A percentile compares a stretch with the other conserved stretches of the same genome.
Conservation (phyloP, 2,888 invertebrate species). For the Polia nebulosa region DNA sequence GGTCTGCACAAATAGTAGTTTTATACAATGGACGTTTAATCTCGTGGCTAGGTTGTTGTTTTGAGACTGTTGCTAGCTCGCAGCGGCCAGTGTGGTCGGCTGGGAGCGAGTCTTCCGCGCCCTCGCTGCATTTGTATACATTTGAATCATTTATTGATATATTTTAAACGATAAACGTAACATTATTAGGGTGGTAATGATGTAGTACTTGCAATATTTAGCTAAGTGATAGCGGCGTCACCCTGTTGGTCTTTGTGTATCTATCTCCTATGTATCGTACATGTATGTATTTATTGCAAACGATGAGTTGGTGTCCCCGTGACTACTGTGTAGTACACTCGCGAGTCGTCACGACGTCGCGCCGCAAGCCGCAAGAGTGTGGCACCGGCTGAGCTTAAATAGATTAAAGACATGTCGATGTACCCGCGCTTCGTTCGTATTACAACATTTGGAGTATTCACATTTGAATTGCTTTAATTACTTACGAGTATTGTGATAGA, state of each 20-base stretch:
- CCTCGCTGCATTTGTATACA: constrained; percentile 80
- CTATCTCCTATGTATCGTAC: constrained; percentile 76
- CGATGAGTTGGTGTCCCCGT: constrained; percentile 75
- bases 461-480: constrained; percentile 91
- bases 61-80: constrained; percentile 73
- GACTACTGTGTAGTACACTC: constrained; percentile 83
- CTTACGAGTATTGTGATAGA: constrained; percentile 91
- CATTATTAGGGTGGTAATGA: constrained; percentile 85
- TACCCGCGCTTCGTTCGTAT: constrained; percentile 85
- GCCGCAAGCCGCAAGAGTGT: constrained; percentile 9
- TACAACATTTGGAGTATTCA: constrained; percentile 90
- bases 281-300: constrained; percentile 81
- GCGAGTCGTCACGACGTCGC: constrained; percentile 61
- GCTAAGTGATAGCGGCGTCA: constrained; percentile 84
- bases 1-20: constrained; percentile 84
- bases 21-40: constrained; percentile 76
- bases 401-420: constrained; percentile 72
- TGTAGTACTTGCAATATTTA: constrained; percentile 89
- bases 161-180: constrained; percentile 79
- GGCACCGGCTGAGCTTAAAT: constrained; percentile 66
- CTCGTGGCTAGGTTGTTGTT: constrained; percentile 75
- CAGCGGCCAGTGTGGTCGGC: constrained; percentile 36
- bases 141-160: constrained; percentile 82
- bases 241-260: constrained; percentile 78
- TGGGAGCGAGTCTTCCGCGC: constrained; percentile 74